Evolutionary conservation across 2,888 invertebrate species (phyloP).

Genomic region (Drosophila infuscata): DNA sequence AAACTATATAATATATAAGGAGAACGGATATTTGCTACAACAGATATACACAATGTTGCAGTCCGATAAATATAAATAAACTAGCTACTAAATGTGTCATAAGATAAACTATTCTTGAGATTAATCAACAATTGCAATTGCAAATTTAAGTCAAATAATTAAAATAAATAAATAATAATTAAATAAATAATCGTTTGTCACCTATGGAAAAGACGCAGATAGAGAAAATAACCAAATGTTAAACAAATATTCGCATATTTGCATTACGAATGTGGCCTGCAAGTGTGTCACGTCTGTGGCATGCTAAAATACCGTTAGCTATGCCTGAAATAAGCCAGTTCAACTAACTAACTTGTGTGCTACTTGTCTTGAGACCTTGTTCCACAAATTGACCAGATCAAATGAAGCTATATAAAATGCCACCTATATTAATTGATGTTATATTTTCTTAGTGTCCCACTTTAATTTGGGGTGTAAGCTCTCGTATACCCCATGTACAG

Average conservation of each 20-base stretch:
- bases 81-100: neutral
- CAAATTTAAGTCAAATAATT: too few species aligned
- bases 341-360: conserved; percentile 1
- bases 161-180: too few species aligned
- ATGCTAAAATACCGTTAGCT: neutral
- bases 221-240: neutral
- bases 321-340: neutral
- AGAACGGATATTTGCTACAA: too few species aligned
- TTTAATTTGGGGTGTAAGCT: neutral
- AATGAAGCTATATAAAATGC: too few species aligned
- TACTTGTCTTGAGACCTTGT: neutral
- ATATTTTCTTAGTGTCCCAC: neutral
- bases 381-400: neutral
- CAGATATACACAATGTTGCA: too few species aligned
- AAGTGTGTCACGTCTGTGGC: conserved; percentile 28
- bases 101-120: neutral
- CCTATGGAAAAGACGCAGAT: conserved; percentile 41
- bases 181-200: too few species aligned
- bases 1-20: neutral
- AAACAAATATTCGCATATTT: conserved; percentile 8
- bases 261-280: conserved; percentile 26
- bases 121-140: neutral
- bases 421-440: neutral
- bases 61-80: too few species aligned
- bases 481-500: too few species aligned